Percentiles rank a stretch among this genome's conserved stretches.
These are phyloP conservation scores for Vespertilio murinus DNA, from an alignment of 2,797 vertebrate species.

Conservation along the genomic window DNA sequence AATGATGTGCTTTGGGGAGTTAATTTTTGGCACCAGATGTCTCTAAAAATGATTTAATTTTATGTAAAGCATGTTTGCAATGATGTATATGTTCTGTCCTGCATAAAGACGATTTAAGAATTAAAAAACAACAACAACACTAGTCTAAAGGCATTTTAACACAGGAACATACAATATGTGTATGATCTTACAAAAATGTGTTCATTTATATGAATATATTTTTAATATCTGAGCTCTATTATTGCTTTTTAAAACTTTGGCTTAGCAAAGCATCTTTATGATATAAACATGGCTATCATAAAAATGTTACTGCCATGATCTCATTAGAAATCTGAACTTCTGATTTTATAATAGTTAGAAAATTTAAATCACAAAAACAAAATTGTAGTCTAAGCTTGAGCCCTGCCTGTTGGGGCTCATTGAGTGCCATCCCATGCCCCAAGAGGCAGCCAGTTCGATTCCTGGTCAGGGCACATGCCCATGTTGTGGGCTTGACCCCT, in stretches of 20 bases:
- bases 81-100: slow-evolving; percentile 63
- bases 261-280: not conserved
- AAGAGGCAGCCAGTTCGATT: too few species aligned
- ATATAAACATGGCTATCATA: not conserved
- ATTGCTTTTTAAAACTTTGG: slow-evolving; percentile 24
- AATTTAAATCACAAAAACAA: not conserved
- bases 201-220: slow-evolving; percentile 21
- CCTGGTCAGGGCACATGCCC: too few species aligned
- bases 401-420: too few species aligned
- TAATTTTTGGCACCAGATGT: slow-evolving; percentile 78
- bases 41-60: slow-evolving; percentile 74
- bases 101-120: slow-evolving; percentile 43
- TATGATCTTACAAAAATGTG: not conserved
- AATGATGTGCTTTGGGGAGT: slow-evolving; percentile 74
- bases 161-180: not conserved
- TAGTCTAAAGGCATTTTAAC: not conserved
- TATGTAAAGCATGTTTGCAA: slow-evolving; percentile 65
- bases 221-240: not conserved
- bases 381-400: not conserved
- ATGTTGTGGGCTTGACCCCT: too few species aligned
- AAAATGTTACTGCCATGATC: not conserved
- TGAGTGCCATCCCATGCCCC: too few species aligned
- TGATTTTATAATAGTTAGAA: not conserved
- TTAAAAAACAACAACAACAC: not conserved
- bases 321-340: not conserved